Conservation (phyloP, 2,888 invertebrate species). For the Tuta absoluta region DNA sequence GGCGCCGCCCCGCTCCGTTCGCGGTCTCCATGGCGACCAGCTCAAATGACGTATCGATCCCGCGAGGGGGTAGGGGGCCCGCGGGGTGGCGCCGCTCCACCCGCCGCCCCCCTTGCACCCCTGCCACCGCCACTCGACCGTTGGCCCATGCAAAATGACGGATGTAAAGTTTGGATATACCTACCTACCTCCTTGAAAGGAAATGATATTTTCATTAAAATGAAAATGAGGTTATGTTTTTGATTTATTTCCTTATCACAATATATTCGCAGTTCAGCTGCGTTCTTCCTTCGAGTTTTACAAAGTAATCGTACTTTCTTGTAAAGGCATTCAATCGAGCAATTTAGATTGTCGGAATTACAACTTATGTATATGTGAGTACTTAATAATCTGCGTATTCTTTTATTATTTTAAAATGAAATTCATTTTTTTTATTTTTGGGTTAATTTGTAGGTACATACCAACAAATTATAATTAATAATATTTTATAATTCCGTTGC, state of each 20-base stretch:
- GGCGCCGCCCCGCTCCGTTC: constrained; percentile 79
- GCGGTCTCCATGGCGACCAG: constrained; percentile 82
- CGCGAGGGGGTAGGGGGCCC: constrained; percentile 67
- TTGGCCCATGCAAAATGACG: constrained; percentile 82
- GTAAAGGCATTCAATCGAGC: constrained; percentile 40
- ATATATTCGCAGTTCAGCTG: constrained; percentile 31
- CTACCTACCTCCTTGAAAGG: constrained; percentile 68
- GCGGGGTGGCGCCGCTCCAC: constrained; percentile 77
- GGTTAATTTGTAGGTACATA: too few relatives aligned
- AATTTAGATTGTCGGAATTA: constrained; percentile 40
- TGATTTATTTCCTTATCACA: constrained; percentile 52
- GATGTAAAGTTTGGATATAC: constrained; percentile 79
- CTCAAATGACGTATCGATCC: constrained; percentile 82
- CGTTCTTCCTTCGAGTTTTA: neutral
- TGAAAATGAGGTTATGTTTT: constrained; percentile 73
- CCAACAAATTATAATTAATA: too few relatives aligned
- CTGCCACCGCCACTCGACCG: constrained; percentile 75
- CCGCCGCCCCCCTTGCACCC: constrained; percentile 71
- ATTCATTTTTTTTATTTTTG: too few relatives aligned
- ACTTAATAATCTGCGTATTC: constrained; percentile 35
- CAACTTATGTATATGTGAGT: constrained; percentile 37
- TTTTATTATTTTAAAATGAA: too few relatives aligned
- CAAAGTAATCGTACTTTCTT: constrained; percentile 4
- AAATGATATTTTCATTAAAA: constrained; percentile 80
- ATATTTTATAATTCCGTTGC: too few relatives aligned